phyloP scores from a whole-genome alignment of 2,113 vertebrate genomes.

The Leucopternis melanops region DNA sequence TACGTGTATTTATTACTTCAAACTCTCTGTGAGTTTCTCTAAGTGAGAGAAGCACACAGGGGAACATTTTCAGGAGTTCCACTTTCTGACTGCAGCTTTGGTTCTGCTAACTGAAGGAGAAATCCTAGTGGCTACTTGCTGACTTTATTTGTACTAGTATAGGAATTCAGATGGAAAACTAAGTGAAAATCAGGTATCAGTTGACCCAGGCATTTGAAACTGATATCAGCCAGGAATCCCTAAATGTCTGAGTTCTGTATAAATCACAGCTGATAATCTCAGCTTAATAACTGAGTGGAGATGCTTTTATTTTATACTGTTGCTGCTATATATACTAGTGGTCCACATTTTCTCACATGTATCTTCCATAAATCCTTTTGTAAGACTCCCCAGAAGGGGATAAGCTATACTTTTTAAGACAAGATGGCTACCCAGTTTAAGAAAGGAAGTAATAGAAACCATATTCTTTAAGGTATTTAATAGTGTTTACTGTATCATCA shows the following conservation, averaged over 20 bases:
- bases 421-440: not conserved
- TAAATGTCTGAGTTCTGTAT: not conserved
- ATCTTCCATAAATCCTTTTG: not conserved
- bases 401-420: not conserved
- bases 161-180: not conserved
- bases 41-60: not conserved
- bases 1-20: not conserved
- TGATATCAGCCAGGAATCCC: not conserved
- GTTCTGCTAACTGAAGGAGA: not conserved
- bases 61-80: not conserved
- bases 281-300: not conserved
- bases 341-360: not conserved
- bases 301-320: not conserved
- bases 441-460: not conserved
- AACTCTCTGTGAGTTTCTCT: not conserved
- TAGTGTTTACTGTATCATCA: accelerated
- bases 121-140: not conserved
- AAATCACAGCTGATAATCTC: not conserved
- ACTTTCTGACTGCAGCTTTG: not conserved
- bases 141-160: not conserved
- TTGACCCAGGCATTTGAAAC: not conserved
- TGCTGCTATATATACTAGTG: not conserved
- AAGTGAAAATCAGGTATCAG: not conserved
- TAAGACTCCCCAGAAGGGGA: not conserved
- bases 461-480: not conserved